These are phyloP conservation scores for Seriola dumerili DNA, from an alignment of 2,113 vertebrate species.

Conservation along the genomic window DNA sequence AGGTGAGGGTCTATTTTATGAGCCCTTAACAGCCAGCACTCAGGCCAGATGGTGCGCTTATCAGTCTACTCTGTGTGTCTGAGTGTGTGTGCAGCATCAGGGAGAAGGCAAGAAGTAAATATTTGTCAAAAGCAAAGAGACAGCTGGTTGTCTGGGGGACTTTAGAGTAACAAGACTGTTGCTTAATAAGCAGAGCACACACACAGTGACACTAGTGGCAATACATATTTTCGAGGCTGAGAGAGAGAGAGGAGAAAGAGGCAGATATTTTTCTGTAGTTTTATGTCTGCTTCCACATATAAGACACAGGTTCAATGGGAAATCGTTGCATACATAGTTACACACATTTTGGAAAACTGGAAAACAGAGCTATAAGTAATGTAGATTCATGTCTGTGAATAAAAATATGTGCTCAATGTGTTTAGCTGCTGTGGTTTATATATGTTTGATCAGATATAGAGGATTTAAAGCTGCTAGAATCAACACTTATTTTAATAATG, in stretches of 20 bases:
- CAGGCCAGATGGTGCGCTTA: conserved; percentile 78
- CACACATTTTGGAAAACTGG: neutral
- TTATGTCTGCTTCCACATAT: no score
- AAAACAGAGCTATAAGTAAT: no score
- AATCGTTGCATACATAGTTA: no score
- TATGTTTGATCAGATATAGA: neutral
- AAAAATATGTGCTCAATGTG: no score
- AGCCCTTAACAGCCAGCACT: conserved; percentile 74
- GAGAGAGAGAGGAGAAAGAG: neutral
- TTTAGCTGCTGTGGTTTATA: no score
- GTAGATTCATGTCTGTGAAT: no score
- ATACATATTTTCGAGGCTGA: conserved; percentile 2
- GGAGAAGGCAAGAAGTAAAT: conserved; percentile 73
- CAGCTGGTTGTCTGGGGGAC: conserved; percentile 71
- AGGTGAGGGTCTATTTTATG: conserved; percentile 75
- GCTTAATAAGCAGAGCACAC: conserved; percentile 45
- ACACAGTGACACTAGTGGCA: neutral
- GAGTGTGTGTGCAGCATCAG: conserved; percentile 28
- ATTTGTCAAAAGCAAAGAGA: conserved; percentile 77
- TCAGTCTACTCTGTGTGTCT: conserved; percentile 64
- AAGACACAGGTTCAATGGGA: no score
- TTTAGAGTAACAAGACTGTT: conserved; percentile 55
- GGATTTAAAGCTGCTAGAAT: neutral
- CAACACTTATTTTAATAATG: neutral
- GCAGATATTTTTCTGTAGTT: neutral